phyloP scores from a whole-genome alignment of 2,113 vertebrate genomes.

The Prietella phreatophila region DNA sequence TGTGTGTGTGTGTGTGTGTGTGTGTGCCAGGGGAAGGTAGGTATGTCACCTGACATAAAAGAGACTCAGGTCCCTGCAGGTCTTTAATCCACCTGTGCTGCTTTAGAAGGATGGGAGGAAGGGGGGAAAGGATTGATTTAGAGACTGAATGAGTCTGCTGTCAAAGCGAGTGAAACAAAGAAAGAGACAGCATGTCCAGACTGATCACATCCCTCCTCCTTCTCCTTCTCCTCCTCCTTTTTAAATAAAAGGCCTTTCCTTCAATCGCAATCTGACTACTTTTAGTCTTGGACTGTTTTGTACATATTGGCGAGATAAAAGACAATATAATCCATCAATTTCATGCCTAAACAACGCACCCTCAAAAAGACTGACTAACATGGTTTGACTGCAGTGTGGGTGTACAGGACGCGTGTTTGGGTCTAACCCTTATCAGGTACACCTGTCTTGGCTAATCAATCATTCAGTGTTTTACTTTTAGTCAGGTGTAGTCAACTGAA shows the following conservation, averaged over 20 bases:
- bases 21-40: background rate
- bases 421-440: conserved; percentile 1
- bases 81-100: conserved; percentile 44
- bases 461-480: background rate
- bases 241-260: conserved; percentile 17
- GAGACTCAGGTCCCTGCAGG: conserved; percentile 39
- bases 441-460: conserved; percentile 11
- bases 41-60: conserved; percentile 30
- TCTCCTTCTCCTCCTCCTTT: background rate
- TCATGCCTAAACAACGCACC: background rate
- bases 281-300: background rate
- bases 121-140: conserved; percentile 31
- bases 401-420: background rate
- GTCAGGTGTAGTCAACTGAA: background rate
- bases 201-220: background rate
- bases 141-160: conserved; percentile 24
- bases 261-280: background rate
- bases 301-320: conserved; percentile 13
- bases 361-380: background rate
- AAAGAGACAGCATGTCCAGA: conserved; percentile 32
- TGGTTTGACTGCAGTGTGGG: background rate
- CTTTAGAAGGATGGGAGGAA: conserved; percentile 33
- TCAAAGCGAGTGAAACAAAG: conserved; percentile 1
- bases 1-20: background rate
- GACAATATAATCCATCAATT: background rate